Percentiles rank a stretch among this genome's conserved stretches.
Conservation (phyloP, 2,797 vertebrate species). For the Acipenser ruthenus region DNA sequence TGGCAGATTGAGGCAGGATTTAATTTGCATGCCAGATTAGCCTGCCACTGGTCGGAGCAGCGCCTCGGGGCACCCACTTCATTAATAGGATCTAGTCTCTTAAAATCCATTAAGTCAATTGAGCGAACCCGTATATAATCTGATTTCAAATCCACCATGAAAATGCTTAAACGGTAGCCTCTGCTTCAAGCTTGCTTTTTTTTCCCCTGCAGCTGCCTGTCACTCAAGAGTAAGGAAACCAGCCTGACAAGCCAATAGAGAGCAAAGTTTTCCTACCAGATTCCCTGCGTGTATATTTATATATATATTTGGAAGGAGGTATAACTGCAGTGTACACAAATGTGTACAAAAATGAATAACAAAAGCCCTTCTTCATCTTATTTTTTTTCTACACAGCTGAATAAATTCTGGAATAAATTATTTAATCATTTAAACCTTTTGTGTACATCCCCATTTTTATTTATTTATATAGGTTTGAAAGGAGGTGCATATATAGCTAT, state of each 20-base stretch:
- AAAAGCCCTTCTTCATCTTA: no score
- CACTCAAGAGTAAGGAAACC: conserved; percentile 23
- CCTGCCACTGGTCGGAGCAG: conserved; percentile 81
- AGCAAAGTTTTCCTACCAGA: neutral
- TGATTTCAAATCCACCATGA: conserved; percentile 82
- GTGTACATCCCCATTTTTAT: no score
- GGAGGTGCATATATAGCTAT: no score
- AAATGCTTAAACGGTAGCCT: conserved; percentile 67
- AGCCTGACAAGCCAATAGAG: conserved; percentile 14
- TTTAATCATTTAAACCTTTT: no score
- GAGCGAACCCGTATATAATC: conserved; percentile 90
- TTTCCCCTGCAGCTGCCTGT: conserved; percentile 27
- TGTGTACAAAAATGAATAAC: no score
- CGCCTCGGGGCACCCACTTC: conserved; percentile 84
- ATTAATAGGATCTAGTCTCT: conserved; percentile 97
- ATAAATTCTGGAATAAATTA: no score
- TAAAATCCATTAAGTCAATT: conserved; percentile 98
- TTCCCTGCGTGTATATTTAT: neutral
- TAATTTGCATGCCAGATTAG: conserved; percentile 99
- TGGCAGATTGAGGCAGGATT: conserved; percentile 93
- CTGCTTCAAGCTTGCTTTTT: conserved; percentile 35
- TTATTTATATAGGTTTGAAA: no score
- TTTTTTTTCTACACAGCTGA: no score
- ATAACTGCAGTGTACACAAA: no score
- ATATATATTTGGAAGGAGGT: neutral